Conservation (phyloP, 2,113 vertebrate species). For the Petrocephalus microphthalmus region DNA sequence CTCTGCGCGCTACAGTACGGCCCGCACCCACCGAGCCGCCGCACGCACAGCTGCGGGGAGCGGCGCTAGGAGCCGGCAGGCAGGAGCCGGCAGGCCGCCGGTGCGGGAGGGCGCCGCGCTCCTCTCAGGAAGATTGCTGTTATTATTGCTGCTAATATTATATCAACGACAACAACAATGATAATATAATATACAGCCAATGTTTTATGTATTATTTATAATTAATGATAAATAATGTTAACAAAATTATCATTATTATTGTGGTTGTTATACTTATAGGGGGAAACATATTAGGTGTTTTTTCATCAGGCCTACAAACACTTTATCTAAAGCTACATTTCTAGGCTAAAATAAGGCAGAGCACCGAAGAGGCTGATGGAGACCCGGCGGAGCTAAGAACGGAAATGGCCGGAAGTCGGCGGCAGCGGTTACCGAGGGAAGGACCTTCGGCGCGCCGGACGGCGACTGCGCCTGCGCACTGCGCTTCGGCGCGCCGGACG, state of each 20-base stretch:
- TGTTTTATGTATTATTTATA: no score
- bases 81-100: not conserved
- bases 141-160: not conserved
- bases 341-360: not conserved
- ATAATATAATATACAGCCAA: no score
- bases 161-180: not conserved
- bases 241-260: no score
- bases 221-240: no score
- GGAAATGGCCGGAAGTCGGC: not conserved
- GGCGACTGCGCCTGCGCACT: no score
- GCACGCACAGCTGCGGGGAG: constrained; percentile 41
- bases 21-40: constrained; percentile 15
- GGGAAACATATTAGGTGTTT: not conserved
- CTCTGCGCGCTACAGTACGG: not conserved
- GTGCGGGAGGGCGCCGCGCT: not conserved
- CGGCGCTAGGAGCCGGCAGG: not conserved
- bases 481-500: no score
- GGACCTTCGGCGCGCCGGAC: no score
- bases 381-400: not conserved
- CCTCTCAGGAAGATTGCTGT: not conserved
- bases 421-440: no score
- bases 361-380: not conserved
- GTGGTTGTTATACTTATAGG: not conserved
- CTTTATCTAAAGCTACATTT: not conserved
- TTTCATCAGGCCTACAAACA: not conserved